Evolutionary conservation across 2,113 vertebrate species (phyloP).

Genomic region (Zootoca vivipara): DNA sequence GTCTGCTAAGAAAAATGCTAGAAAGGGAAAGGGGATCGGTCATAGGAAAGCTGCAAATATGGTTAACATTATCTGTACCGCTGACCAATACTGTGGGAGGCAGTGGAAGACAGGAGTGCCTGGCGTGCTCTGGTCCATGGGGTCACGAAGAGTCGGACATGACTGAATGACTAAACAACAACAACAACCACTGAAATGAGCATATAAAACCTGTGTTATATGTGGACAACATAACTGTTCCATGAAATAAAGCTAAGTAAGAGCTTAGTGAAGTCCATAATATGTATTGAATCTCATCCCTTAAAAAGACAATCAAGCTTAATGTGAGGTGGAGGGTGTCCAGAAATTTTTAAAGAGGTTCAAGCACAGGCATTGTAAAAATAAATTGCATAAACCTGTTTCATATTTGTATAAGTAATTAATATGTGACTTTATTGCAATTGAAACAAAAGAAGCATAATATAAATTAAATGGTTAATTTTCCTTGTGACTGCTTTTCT

Average conservation of each 20-base stretch:
- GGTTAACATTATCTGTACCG: neutral
- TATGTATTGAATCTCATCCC: constrained; percentile 1
- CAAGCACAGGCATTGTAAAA: neutral
- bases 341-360: neutral
- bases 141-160: no score
- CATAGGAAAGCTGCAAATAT: neutral
- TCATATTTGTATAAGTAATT: neutral
- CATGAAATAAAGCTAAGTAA: neutral
- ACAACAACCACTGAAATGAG: neutral
- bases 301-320: neutral
- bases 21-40: neutral
- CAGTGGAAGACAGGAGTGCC: no score
- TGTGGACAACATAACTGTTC: neutral
- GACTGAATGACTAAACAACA: no score
- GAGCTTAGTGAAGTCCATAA: neutral
- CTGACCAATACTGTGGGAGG: no score
- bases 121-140: no score
- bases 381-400: neutral
- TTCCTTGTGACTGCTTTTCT: neutral
- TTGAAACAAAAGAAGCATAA: neutral
- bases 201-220: constrained; percentile 6
- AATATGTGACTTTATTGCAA: neutral
- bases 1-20: neutral
- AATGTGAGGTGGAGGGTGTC: neutral
- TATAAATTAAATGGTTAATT: fast-evolving